Base-by-base conservation (phyloP, 2,888 invertebrate genomes). In the Sclerodermus sp. region DNA sequence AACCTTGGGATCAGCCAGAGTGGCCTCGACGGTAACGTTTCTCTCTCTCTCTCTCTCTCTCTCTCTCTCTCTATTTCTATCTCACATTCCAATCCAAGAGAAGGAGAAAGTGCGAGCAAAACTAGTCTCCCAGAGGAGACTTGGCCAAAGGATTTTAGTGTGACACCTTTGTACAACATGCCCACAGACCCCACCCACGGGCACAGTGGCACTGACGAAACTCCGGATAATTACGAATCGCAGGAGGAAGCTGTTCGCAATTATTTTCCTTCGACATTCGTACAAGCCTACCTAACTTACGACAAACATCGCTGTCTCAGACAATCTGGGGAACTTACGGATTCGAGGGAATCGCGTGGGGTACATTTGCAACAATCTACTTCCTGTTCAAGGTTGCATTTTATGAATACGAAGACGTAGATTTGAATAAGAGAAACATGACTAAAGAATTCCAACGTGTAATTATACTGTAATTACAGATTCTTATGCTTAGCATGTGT, bases 301-400 rank as follows among this genome's bases (percentile, higher is more conserved):
- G 72, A 74, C 60, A 68, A 55, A 62, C 74, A 73, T 62, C 70
- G 73, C 55, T 64, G 65, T 69, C 68, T 76, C 55, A 64, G 49
- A 57, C 71, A 74, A 62, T 66, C 66, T 51, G 71, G 69, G 73
- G 69, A 72, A 71, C 66, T 72, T 70, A 70, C 60, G 53, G 60
- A 56, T 56, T 48, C 62, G 55, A 67, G 56, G 55, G 67, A 71
- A 52, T 64, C 57, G 49, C 62, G 57, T 56, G 56, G 51, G 53
- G 36, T 42, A 17, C 45, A 42, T 44, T 45, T 42, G 45, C 52
- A 47, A 16, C 14, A 47, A 39, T 44, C 49, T 31, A 5, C 56
- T 41, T 34, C 42, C 34, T 53, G 44, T 46, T 53, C 41, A 55
- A 63, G 59, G 53, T 63, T 64, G 45, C 55, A 38, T 18, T 51